Conservation (phyloP, 2,888 invertebrate species). For the Dicyrtoma fusca region DNA sequence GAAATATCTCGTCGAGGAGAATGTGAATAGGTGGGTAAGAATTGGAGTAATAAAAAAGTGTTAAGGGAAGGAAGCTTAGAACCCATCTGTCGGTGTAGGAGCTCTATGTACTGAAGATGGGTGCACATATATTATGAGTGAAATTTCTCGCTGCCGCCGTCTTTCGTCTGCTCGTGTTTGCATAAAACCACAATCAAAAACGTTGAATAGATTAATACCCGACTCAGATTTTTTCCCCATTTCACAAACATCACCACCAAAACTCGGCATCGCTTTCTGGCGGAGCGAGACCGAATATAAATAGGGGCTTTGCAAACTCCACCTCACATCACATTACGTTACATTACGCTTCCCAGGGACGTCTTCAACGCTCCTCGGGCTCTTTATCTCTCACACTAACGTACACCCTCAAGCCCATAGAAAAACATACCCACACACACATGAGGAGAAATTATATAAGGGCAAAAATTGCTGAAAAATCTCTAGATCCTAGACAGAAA, state of each 20-base stretch:
- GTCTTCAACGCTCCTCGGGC: constrained; percentile 1
- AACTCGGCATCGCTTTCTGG: constrained; percentile 17
- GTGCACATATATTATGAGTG: no score
- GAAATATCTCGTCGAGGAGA: no score
- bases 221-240: constrained; percentile 23
- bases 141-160: background rate
- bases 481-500: background rate
- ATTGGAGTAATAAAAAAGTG: no score
- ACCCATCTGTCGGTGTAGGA: no score
- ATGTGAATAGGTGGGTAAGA: no score
- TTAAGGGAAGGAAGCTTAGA: no score
- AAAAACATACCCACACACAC: background rate
- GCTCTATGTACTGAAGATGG: no score
- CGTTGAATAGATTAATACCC: constrained; percentile 23
- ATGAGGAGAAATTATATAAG: background rate
- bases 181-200: constrained; percentile 28
- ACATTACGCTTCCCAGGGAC: background rate
- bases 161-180: constrained; percentile 1
- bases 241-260: constrained; percentile 26
- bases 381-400: background rate
- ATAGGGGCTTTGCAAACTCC: constrained; percentile 15
- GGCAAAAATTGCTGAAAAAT: background rate
- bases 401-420: background rate
- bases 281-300: constrained; percentile 21
- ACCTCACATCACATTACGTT: constrained; percentile 1